phyloP scores from a whole-genome alignment of 2,888 invertebrate species.

The Drosophila parthenogenetica region DNA sequence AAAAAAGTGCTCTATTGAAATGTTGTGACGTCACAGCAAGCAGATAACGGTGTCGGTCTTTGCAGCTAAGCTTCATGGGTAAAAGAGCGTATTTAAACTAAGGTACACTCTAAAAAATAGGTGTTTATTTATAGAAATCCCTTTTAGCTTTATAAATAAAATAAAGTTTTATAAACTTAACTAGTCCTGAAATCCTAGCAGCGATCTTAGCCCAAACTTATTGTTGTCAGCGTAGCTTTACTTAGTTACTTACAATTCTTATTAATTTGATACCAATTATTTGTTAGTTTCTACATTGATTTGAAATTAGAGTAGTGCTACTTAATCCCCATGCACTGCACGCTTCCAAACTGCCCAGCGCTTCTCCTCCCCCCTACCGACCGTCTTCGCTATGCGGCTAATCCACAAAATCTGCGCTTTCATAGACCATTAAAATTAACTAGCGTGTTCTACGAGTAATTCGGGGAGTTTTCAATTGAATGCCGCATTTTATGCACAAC shows the following conservation, averaged over 20 bases:
- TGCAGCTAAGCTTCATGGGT: slow-evolving; percentile 18
- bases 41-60: slow-evolving; percentile 21
- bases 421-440: slow-evolving; percentile 80
- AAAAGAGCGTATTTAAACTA: slow-evolving; percentile 2
- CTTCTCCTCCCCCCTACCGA: neutral
- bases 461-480: slow-evolving; percentile 51
- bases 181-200: too few relatives aligned
- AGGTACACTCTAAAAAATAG: too few relatives aligned
- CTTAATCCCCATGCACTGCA: neutral
- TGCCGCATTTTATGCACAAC: slow-evolving; percentile 65
- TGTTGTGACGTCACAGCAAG: slow-evolving; percentile 58
- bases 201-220: too few relatives aligned
- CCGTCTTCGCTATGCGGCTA: slow-evolving; percentile 44
- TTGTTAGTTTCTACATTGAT: neutral
- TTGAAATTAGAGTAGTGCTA: neutral
- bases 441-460: slow-evolving; percentile 42
- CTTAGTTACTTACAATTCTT: neutral
- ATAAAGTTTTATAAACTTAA: too few relatives aligned
- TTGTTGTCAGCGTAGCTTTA: too few relatives aligned
- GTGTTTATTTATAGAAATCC: neutral
- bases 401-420: slow-evolving; percentile 73
- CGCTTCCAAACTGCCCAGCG: slow-evolving; percentile 4
- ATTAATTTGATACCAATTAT: slow-evolving; percentile 1
- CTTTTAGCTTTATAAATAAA: too few relatives aligned
- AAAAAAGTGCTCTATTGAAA: slow-evolving; percentile 41